phyloP scores from a whole-genome alignment of 1,140 invertebrate species.

The Acyrthosiphon pisum region DNA sequence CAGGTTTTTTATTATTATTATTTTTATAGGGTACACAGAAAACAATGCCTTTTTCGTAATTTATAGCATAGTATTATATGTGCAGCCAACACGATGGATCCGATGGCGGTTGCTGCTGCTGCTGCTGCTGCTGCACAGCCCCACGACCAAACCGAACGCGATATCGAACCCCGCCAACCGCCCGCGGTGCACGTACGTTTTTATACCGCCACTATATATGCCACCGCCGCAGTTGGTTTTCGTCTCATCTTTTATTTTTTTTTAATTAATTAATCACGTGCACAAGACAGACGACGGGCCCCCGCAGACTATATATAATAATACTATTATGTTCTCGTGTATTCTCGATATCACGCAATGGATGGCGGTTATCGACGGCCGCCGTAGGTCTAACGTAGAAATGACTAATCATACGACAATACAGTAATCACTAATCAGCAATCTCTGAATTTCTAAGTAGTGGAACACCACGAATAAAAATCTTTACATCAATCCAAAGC shows the following conservation, averaged over 20 bases:
- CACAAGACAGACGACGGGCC: not conserved
- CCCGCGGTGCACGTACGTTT: not conserved
- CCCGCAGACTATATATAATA: not conserved
- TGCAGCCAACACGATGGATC: not conserved
- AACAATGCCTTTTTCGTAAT: conserved; percentile 46
- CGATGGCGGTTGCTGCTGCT: not conserved
- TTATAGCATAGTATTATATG: conserved; percentile 14
- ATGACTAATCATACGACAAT: not conserved
- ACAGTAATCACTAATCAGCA: not conserved
- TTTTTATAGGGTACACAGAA: conserved; percentile 32
- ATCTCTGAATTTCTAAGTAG: not conserved
- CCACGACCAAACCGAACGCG: not conserved
- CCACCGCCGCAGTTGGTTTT: not conserved
- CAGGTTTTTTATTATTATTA: conserved; percentile 26
- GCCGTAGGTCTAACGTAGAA: not conserved
- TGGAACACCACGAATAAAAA: not conserved
- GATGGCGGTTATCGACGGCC: not conserved
- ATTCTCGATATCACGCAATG: not conserved
- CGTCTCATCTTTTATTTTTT: not conserved
- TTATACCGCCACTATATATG: too few species aligned
- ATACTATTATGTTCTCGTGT: not conserved
- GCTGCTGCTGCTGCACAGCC: not conserved
- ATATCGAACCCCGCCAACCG: not conserved
- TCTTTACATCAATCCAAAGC: not conserved
- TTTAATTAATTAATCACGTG: conserved; percentile 45